Evolutionary conservation across 2,888 invertebrate species (phyloP), one percentile per base, ranked within the genome.

Genomic region (Andricus curvator): DNA sequence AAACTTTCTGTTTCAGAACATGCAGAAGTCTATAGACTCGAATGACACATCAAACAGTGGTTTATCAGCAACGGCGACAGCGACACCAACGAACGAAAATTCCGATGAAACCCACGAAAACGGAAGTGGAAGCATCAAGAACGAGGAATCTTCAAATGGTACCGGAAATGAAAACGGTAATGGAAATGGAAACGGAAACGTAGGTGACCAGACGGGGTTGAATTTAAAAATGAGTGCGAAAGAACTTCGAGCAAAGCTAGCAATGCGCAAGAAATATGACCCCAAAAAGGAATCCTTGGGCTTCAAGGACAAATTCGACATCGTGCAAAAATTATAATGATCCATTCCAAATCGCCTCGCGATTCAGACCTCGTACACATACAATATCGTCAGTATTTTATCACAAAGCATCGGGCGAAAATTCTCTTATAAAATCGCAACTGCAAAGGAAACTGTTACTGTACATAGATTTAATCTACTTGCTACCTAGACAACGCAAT

Each of bases 171-270:
- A 60, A 60, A 60, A 60, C 13, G 60, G 56, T 22, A 60, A 60
- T 60, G 60, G 56, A 22, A 85, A 85, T 22, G 85, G 82, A 4
- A 86, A 89, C 48, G 89, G 90, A 76, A 88, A 85, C 80, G 85
- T 88, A 41, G 87, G 83, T 82, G 86, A 86, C 20, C 70, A 79
- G 65, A 86, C 86, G 76, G 93, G 93, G 22, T 94, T 98, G 82
- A 97, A 98, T 93, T 94, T 98, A 86, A 96, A 96, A 90, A 97
- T 98, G 96, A 97, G 98, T 82, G 98, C 97, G n/a, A 97, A 97
- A 68, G 97, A 98, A 93, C 95, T 98, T 94, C 95, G 98, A 80
- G 97, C 97, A 79, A 96, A 97, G 88, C 94, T 98, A 86, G 96
- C 97, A 76, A 95, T 96, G 82, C 97, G 96, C 93, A 98, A 98